These are phyloP conservation scores for Copsychus sechellarum DNA, from an alignment of 2,113 vertebrate species.

Conservation along the genomic window DNA sequence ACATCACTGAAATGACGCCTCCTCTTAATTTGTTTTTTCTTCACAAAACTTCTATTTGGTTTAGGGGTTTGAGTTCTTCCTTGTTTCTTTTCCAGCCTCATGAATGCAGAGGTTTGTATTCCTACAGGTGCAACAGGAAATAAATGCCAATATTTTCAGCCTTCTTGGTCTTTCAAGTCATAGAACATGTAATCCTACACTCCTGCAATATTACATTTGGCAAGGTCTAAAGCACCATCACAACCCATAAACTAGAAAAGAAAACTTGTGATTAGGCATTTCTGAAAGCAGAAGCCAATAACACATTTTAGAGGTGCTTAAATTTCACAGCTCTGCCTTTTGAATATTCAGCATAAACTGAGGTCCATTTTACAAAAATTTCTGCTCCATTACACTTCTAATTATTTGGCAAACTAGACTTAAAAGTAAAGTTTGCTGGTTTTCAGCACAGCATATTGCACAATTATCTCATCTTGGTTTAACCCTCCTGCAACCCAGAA, in stretches of 20 bases:
- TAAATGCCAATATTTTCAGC: constrained; percentile 23
- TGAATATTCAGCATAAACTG: constrained; percentile 33
- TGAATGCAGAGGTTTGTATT: constrained; percentile 44
- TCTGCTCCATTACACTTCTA: constrained; percentile 16
- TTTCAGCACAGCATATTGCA: neutral
- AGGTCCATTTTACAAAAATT: constrained; percentile 17
- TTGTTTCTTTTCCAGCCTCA: neutral
- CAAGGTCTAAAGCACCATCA: constrained; percentile 2
- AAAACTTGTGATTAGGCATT: neutral
- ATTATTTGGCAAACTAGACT: neutral
- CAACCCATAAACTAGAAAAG: constrained; percentile 38
- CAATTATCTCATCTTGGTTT: neutral
- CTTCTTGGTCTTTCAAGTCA: neutral
- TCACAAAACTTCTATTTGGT: neutral
- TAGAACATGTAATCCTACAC: neutral
- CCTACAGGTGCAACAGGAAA: constrained; percentile 41
- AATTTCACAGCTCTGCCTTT: constrained; percentile 25
- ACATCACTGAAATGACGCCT: neutral
- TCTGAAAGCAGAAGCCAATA: constrained; percentile 1
- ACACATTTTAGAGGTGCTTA: constrained; percentile 1
- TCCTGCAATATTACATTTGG: constrained; percentile 44
- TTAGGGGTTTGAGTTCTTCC: neutral
- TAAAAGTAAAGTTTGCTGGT: neutral
- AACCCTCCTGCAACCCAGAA: neutral
- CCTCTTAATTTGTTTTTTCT: neutral